A percentile compares a stretch with the other conserved stretches of the same genome.
Conservation (phyloP, 2,113 vertebrate species). For the Capreolus pygargus region DNA sequence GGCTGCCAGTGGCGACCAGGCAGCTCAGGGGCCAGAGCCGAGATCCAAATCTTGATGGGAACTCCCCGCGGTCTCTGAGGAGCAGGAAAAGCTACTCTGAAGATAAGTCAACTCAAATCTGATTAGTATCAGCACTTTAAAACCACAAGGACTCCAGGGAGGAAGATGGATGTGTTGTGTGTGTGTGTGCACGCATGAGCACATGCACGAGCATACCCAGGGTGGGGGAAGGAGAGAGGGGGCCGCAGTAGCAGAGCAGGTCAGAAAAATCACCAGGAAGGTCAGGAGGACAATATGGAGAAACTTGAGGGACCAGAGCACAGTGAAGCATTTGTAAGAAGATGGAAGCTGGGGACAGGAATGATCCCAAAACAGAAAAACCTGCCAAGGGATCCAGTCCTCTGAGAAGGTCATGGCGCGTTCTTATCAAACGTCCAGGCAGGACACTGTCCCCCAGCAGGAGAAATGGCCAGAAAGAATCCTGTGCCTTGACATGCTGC, state of each 20-base stretch:
- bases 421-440: not conserved
- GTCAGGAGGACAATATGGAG: not conserved
- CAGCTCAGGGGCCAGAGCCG: conserved; percentile 30
- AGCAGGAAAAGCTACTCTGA: conserved; percentile 87
- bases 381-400: not conserved
- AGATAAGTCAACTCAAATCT: conserved; percentile 90
- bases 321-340: not conserved
- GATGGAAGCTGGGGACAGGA: not conserved
- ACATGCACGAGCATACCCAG: rapidly evolving
- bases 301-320: not conserved
- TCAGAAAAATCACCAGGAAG: not conserved
- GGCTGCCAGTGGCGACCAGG: not conserved
- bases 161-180: not conserved
- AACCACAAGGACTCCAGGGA: conserved; percentile 75
- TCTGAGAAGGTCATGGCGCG: not conserved
- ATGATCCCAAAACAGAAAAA: not conserved
- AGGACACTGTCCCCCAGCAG: not conserved
- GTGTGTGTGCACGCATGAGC: not conserved
- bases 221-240: rapidly evolving
- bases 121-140: conserved; percentile 93
- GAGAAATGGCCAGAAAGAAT: not conserved
- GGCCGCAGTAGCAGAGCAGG: not conserved
- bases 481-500: not conserved
- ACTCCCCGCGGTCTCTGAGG: conserved; percentile 75
- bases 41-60: conserved; percentile 64